Evolutionary conservation across 2,797 vertebrate species (phyloP).

Genomic region (Semaprochilodus insignis): DNA sequence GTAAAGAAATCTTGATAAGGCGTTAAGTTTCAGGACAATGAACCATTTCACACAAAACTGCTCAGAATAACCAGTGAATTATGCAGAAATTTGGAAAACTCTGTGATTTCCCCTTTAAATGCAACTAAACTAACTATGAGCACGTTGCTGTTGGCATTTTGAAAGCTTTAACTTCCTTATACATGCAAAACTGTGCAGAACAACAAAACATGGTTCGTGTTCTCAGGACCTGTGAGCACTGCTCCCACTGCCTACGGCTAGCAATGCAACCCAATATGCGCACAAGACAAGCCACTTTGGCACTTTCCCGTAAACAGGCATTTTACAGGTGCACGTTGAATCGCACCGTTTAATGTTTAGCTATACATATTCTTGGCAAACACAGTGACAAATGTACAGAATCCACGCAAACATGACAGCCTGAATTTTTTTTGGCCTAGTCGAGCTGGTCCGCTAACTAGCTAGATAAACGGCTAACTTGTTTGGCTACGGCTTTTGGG

Average conservation of each 20-base stretch:
- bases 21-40: no score
- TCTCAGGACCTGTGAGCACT: not conserved
- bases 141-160: not conserved
- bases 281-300: not conserved
- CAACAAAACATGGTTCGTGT: not conserved
- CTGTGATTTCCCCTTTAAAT: not conserved
- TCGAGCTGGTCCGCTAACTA: not conserved
- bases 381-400: not conserved
- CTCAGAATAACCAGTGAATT: no score
- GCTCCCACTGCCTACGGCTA: not conserved
- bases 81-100: no score
- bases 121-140: not conserved
- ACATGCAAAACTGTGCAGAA: not conserved
- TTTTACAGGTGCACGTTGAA: not conserved
- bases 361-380: not conserved
- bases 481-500: not conserved
- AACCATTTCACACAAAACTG: no score
- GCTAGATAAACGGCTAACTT: not conserved
- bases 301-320: not conserved
- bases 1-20: no score
- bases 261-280: not conserved
- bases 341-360: not conserved
- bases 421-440: slow-evolving; percentile 19
- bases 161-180: not conserved
- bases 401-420: not conserved